A percentile compares a stretch with the other conserved stretches of the same genome.
phyloP scores from a whole-genome alignment of 2,888 invertebrate genomes.

The Saturnia pavonia region DNA sequence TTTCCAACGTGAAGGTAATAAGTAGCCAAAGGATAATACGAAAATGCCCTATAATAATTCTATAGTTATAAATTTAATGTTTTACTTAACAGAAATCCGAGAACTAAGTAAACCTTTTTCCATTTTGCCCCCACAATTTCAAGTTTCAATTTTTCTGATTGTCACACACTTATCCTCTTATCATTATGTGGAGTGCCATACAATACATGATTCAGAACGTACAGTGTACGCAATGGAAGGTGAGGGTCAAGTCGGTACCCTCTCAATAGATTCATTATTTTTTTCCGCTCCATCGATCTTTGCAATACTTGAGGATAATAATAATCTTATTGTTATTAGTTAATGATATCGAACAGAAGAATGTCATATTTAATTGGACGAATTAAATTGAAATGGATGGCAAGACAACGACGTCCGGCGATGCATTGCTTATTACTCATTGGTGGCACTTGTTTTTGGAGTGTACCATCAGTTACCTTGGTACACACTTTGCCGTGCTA shows the following conservation, averaged over 20 bases:
- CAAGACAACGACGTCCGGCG: no score
- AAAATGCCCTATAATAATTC: no score
- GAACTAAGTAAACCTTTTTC: not conserved
- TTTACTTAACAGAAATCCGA: not conserved
- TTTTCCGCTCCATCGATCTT: conserved; percentile 1
- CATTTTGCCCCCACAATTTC: not conserved
- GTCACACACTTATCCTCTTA: not conserved
- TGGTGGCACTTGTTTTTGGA: no score
- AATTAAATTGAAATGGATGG: not conserved
- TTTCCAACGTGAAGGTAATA: no score
- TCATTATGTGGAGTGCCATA: not conserved
- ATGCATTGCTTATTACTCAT: no score
- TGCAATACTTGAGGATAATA: not conserved
- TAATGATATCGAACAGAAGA: not conserved
- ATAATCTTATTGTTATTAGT: conserved; percentile 1
- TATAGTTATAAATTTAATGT: not conserved
- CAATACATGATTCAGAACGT: not conserved
- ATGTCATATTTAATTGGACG: not conserved
- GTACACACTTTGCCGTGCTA: no score
- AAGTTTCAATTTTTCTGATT: not conserved
- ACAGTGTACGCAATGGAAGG: not conserved
- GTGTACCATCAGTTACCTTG: no score
- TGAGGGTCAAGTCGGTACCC: not conserved
- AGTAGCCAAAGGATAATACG: no score
- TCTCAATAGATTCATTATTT: not conserved